phyloP scores from a whole-genome alignment of 2,113 vertebrate species.

The Dinomys branickii region DNA sequence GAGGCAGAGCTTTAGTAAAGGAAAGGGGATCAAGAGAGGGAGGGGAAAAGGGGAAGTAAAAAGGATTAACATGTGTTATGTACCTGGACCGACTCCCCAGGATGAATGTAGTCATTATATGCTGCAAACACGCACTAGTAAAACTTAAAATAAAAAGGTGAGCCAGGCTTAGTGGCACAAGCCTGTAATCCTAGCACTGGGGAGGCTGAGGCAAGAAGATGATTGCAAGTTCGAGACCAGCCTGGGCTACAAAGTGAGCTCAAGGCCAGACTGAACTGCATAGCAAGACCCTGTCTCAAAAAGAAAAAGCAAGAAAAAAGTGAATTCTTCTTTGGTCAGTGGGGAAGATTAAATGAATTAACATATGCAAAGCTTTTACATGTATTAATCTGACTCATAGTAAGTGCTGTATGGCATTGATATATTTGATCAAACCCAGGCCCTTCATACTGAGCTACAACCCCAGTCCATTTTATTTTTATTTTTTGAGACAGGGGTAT shows the following conservation, averaged over 20 bases:
- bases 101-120: not conserved
- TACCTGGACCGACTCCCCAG: not conserved
- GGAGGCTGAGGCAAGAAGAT: too few species aligned
- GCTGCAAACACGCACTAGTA: not conserved
- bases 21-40: not conserved
- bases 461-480: not conserved
- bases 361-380: not conserved
- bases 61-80: not conserved
- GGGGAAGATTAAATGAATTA: not conserved
- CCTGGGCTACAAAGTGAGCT: too few species aligned
- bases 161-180: too few species aligned
- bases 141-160: too few species aligned
- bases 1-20: not conserved
- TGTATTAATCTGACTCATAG: not conserved
- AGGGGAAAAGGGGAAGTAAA: not conserved
- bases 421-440: not conserved
- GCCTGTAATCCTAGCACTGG: too few species aligned
- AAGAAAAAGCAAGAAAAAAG: not conserved
- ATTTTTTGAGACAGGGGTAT: not conserved
- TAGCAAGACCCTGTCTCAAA: too few species aligned
- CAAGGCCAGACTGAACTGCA: too few species aligned
- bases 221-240: too few species aligned
- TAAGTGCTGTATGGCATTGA: not conserved
- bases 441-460: not conserved
- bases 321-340: not conserved